Base-by-base conservation (phyloP, 2,797 vertebrate species). In the Coracias cyanogaster region DNA sequence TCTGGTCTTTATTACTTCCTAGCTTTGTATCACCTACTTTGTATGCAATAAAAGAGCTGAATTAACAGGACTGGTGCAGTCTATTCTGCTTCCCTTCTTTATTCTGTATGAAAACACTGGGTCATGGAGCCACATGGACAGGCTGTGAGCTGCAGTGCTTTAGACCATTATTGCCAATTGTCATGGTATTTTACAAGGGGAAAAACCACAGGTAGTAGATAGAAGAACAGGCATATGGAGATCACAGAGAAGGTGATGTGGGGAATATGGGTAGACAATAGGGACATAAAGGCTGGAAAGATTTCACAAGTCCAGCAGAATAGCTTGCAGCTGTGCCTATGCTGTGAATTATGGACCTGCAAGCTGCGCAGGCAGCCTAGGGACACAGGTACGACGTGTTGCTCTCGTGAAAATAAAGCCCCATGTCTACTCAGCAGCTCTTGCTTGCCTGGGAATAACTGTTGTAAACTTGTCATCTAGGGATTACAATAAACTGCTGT, bases 61-160 rank as follows among this genome's bases (percentile, higher is more conserved):
- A 94, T 74, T 94, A 89, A 95, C 65, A 87, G 83, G 70, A 82
- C 77, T n/a, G 52, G 57, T 69, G 37, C 91, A 85, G 80, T 43
- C 57, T 61, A 20, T 62, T 82, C 54, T 74, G 48, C 55, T 91
- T 92, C 43, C 41, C 21, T 90, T 81, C 71, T 91, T 94, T 89
- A 71, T 78, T 85, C 89, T 94, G 95, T 83, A 89, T 96, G 96
- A 96, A 96, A 96, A 97, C 96, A 95, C 89, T 83, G 96, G 95
- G 95, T 96, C 96, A 81, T 33, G 49, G 22, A 93, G 90, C 74
- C 78, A 86, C 84, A 31, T 13, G 72, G 83, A 65, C 83, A 85
- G 71, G 55, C 70, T 86, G 80, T 12, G 70, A 93, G 92, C 83
- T 78, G 74, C 52, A 33, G 19, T 31, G 55, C 61, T 93, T 94